These are phyloP conservation scores for Congeria kusceri DNA, from an alignment of 2,888 invertebrate genomes.

Conservation along the genomic window DNA sequence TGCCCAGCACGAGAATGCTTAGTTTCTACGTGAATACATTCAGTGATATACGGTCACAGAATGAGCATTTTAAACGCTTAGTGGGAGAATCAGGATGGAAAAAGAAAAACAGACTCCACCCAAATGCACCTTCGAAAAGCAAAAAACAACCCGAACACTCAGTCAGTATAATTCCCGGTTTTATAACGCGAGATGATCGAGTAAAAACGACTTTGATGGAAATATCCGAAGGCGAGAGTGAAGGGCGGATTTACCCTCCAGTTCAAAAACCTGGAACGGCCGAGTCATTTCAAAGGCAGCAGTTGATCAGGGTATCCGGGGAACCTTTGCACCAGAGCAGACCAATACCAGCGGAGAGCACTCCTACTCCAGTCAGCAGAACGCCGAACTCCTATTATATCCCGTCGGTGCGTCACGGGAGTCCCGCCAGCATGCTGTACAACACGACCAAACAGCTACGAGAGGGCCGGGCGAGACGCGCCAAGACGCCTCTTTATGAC, in stretches of 20 bases:
- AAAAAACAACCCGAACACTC: constrained; percentile 67
- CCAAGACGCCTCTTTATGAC: constrained; percentile 69
- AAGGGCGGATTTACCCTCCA: constrained; percentile 57
- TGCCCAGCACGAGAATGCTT: constrained; percentile 39
- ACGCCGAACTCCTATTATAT: constrained; percentile 44
- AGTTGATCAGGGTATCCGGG: constrained; percentile 64
- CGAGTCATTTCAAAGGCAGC: constrained; percentile 57
- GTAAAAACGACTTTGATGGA: constrained; percentile 72
- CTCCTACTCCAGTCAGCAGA: constrained; percentile 41
- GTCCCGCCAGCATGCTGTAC: constrained; percentile 58
- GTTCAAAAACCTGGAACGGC: constrained; percentile 40
- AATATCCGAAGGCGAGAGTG: constrained; percentile 62
- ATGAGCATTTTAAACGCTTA: constrained; percentile 52
- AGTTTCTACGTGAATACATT: constrained; percentile 49
- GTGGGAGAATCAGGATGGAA: constrained; percentile 47
- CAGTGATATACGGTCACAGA: constrained; percentile 48
- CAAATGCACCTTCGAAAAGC: constrained; percentile 54
- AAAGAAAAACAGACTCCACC: constrained; percentile 59
- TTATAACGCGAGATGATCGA: constrained; percentile 74
- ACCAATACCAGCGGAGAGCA: neutral
- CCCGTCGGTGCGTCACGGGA: constrained; percentile 47
- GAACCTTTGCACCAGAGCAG: constrained; percentile 35
- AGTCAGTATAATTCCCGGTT: constrained; percentile 74
- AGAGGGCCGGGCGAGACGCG: constrained; percentile 14
- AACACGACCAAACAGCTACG: constrained; percentile 15